Conservation (phyloP, 2,888 invertebrate genomes). For the Cephus rjabovi region DNA sequence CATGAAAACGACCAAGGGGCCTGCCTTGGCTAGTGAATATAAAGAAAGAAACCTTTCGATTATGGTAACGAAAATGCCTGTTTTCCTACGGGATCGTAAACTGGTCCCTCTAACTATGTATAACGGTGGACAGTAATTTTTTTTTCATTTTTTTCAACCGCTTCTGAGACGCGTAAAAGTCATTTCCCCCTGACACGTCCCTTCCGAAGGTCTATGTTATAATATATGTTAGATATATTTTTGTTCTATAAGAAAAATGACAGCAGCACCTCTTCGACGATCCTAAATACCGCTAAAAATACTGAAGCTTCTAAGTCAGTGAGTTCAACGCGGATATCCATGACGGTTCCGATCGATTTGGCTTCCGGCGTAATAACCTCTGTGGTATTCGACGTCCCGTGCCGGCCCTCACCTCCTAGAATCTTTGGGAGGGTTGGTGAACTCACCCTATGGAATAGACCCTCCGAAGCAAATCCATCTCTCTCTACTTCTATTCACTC, state of each 20-base stretch:
- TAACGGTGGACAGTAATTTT: neutral
- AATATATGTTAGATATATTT: neutral
- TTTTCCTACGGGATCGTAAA: neutral
- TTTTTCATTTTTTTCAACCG: neutral
- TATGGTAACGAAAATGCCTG: neutral
- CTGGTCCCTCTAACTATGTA: neutral
- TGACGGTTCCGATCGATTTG: conserved; percentile 32
- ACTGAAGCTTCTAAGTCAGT: conserved; percentile 30
- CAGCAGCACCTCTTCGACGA: neutral
- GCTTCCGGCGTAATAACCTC: conserved; percentile 36
- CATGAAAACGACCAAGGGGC: neutral
- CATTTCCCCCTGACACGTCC: neutral
- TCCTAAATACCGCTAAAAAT: conserved; percentile 29
- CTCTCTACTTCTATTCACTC: neutral
- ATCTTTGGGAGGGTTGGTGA: neutral
- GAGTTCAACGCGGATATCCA: conserved; percentile 28
- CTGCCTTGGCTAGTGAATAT: neutral
- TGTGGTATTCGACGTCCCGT: conserved; percentile 25
- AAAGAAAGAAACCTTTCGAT: neutral
- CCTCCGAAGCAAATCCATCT: neutral
- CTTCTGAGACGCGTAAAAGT: neutral
- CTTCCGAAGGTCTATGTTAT: neutral
- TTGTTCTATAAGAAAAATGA: neutral
- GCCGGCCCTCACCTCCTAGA: conserved; percentile 23
- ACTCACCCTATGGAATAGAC: neutral